Conservation (phyloP, 2,113 vertebrate species). For the Oriolus oriolus region DNA sequence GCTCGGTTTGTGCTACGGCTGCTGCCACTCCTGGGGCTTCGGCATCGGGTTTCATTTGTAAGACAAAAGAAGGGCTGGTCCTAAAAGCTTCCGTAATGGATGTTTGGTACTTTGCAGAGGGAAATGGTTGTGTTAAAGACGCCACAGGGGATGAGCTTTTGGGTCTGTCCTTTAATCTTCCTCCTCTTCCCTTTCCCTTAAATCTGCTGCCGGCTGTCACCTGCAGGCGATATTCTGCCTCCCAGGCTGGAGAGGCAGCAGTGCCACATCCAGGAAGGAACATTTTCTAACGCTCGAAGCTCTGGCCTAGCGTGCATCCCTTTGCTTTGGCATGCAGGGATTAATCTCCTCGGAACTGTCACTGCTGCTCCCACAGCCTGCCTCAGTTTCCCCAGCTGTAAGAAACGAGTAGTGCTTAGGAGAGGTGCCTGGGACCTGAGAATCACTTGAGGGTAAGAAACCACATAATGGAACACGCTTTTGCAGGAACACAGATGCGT, state of each 20-base stretch:
- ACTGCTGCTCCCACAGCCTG: neutral
- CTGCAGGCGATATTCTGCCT: neutral
- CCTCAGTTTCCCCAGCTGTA: neutral
- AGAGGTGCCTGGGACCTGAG: neutral
- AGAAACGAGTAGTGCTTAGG: neutral
- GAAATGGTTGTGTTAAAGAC: neutral
- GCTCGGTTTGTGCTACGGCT: neutral
- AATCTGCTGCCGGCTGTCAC: neutral
- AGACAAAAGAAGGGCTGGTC: neutral
- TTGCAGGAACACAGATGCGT: neutral
- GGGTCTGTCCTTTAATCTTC: neutral
- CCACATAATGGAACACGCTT: accelerated
- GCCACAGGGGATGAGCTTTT: neutral
- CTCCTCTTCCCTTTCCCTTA: neutral
- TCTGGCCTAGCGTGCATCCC: accelerated
- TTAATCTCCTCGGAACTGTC: neutral
- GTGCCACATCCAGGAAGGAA: neutral
- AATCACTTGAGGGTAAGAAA: neutral
- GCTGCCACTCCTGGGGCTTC: neutral
- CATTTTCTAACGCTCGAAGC: neutral
- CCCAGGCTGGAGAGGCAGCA: neutral
- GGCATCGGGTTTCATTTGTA: neutral
- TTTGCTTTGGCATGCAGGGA: neutral
- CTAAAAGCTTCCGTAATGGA: neutral
- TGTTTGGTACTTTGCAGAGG: neutral